phyloP scores from a whole-genome alignment of 2,888 invertebrate genomes.

The Drosophila percnosoma region DNA sequence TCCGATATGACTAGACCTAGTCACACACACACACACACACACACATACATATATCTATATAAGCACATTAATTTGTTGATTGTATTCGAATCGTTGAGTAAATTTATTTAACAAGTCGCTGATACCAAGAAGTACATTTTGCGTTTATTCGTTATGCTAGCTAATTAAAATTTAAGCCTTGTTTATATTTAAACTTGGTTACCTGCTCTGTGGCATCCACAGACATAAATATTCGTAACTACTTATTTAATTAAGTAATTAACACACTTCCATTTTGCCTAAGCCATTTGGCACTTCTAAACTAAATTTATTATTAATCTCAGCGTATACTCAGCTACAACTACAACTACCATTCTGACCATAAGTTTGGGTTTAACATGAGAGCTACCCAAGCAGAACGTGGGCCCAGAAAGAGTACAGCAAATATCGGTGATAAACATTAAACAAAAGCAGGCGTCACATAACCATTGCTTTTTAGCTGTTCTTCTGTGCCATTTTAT shows the following conservation, averaged over 20 bases:
- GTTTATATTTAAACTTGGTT: constrained; percentile 44
- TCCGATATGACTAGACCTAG: constrained; percentile 64
- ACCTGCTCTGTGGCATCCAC: not conserved
- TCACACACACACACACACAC: constrained; percentile 32
- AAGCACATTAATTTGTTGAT: constrained; percentile 18
- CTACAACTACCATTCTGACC: not conserved
- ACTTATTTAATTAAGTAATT: not conserved
- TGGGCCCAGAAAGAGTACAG: constrained; percentile 20
- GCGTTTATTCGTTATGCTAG: constrained; percentile 31
- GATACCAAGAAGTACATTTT: constrained; percentile 31
- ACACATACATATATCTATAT: not conserved
- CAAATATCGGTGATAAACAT: constrained; percentile 33
- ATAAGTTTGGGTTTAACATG: not conserved
- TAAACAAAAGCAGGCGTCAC: constrained; percentile 41
- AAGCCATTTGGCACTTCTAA: constrained; percentile 16
- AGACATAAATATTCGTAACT: not conserved
- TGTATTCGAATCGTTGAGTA: constrained; percentile 52
- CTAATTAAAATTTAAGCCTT: constrained; percentile 80
- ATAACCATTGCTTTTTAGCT: constrained; percentile 21
- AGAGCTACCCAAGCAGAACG: constrained; percentile 38
- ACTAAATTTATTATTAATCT: constrained; percentile 2
- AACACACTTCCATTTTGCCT: not conserved
- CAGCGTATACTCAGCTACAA: not conserved
- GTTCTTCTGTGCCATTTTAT: constrained; percentile 49
- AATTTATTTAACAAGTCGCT: constrained; percentile 70